Base-by-base conservation (phyloP, 2,113 vertebrate species). In the Poicephalus meyeri region DNA sequence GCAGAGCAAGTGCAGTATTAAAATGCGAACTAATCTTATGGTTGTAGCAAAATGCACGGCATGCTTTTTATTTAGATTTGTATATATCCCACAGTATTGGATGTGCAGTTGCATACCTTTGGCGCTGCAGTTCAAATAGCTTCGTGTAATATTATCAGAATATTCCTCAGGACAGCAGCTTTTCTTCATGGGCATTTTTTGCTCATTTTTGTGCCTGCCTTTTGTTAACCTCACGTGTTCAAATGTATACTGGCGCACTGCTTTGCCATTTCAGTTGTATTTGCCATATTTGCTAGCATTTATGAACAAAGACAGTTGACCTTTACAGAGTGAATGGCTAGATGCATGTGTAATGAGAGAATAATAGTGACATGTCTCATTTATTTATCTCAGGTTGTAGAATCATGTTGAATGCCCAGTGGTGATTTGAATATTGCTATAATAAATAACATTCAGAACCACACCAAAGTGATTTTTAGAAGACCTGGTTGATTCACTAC, bases 221-320 rank as follows among this genome's bases (percentile, higher is more conserved):
- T 55, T 56, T 69, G 65, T 46, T 86, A 69, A 37, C 52, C 21
- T 92, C 5, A 1, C 0, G 0, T 72, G 56, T 86, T 58, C 55
- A 52, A 76, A 84, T 47, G 12, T 28, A 5, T 39, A n/a, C 55
- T 60, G 82, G 16, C 44, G 31, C 11, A 10, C 66, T 76, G 86
- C 56, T 71, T 91, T 87, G 77, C 88, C 83, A 49, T 81, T 91
- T 80, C 69, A 65, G 39, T 60, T 87, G 65, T 37, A 41, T 88
- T 88, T 91, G 28, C 76, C 7, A 0, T 53, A 28, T 91, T 44
- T 53, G 60, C 56, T 84, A 93, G 91, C 49, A 31, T 91, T 97
- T 94, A 92, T 94, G 83, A 89, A 21, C 49, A 85, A 52, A 91
- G 91, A 85, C 80, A 91, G 83, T 37, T 96, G 96, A 96, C 92